These are phyloP conservation scores for Heliconius eleuchia DNA, from an alignment of 1,140 invertebrate genomes.

Conservation along the genomic window DNA sequence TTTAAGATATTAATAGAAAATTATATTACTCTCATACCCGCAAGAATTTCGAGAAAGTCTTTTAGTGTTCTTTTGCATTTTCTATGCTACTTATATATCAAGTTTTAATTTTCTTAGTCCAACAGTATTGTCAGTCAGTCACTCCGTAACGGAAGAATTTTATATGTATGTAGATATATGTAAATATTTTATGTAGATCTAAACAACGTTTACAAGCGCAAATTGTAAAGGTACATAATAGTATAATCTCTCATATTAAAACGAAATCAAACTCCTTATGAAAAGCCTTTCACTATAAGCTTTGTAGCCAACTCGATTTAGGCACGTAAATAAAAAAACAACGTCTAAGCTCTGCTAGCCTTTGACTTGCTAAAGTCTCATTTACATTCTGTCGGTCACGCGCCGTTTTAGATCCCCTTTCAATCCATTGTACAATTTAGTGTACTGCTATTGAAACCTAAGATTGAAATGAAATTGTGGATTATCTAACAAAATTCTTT, in stretches of 20 bases:
- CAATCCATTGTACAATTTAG: background rate
- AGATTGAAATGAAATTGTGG: background rate
- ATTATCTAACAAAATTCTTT: background rate
- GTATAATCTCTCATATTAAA: background rate
- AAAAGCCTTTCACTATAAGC: background rate
- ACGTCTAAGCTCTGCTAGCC: background rate
- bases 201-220: too few relatives aligned
- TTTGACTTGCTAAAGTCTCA: constrained; percentile 6
- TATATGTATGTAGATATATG: too few relatives aligned
- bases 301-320: background rate
- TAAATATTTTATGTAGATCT: too few relatives aligned
- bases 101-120: too few relatives aligned
- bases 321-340: background rate
- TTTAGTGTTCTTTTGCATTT: too few relatives aligned
- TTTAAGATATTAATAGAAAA: too few relatives aligned
- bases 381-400: background rate
- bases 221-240: too few relatives aligned
- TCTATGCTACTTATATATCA: too few relatives aligned
- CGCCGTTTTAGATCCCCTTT: background rate
- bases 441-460: background rate
- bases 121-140: too few relatives aligned
- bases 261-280: background rate
- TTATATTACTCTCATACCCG: too few relatives aligned
- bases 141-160: too few relatives aligned
- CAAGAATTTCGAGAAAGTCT: too few relatives aligned